A percentile compares a stretch with the other conserved stretches of the same genome.
Conservation (phyloP, 2,113 vertebrate genomes). For the Panthera uncia region DNA sequence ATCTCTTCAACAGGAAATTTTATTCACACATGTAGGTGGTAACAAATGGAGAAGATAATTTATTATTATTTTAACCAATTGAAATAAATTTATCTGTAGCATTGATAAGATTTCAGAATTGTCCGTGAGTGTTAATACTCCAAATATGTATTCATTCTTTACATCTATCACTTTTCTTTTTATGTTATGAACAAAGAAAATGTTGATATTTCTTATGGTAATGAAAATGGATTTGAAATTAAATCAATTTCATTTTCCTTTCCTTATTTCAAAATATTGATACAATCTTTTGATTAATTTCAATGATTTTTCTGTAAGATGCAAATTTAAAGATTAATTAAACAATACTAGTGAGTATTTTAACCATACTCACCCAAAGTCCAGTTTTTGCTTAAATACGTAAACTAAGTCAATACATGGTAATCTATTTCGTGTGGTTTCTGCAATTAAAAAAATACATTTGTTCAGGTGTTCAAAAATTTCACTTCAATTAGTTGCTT, state of each 20-base stretch:
- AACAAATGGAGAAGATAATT: not conserved
- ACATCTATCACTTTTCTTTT: not conserved
- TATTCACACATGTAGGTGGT: not conserved
- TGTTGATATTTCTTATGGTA: not conserved
- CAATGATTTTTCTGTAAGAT: not conserved
- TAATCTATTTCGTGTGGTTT: not conserved
- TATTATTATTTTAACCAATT: not conserved
- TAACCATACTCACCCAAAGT: not conserved
- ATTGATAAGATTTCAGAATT: not conserved
- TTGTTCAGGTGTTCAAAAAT: not conserved
- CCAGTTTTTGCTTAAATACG: not conserved
- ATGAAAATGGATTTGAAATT: not conserved
- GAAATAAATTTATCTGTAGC: not conserved
- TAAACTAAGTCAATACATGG: not conserved
- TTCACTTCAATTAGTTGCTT: not conserved
- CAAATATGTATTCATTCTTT: not conserved
- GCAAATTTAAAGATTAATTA: not conserved
- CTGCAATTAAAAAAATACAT: not conserved
- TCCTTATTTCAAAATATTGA: not conserved
- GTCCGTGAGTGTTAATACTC: not conserved
- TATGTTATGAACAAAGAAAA: not conserved
- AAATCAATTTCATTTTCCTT: not conserved
- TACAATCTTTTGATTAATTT: not conserved
- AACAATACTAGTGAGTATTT: not conserved
- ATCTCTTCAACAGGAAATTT: not conserved